phyloP scores from a whole-genome alignment of 2,797 vertebrate species.

The Artibeus lituratus region DNA sequence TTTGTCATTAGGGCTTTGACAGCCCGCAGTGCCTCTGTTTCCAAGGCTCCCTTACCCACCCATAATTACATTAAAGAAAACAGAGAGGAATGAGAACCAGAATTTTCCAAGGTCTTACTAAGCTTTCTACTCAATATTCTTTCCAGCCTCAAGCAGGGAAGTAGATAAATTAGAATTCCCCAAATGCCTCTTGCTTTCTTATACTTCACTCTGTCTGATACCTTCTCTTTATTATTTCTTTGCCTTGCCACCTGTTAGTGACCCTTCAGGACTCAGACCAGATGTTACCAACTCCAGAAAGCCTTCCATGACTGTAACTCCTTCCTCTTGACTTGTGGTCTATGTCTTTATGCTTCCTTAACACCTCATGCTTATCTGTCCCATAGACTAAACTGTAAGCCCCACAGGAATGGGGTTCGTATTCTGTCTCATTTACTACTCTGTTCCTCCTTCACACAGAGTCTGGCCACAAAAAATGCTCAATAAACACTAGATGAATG shows the following conservation, averaged over 20 bases:
- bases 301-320: background rate
- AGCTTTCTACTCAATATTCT: background rate
- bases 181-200: background rate
- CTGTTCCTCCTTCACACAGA: background rate
- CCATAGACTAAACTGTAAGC: background rate
- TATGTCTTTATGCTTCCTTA: background rate
- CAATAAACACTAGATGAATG: background rate
- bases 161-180: background rate
- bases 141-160: background rate
- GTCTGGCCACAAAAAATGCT: background rate
- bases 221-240: background rate
- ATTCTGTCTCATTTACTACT: background rate
- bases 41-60: background rate
- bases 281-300: background rate
- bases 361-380: background rate
- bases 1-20: background rate
- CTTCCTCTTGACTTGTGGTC: background rate
- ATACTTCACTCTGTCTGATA: background rate
- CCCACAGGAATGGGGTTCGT: background rate
- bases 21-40: background rate
- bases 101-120: background rate
- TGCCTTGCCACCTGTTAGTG: background rate
- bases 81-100: background rate
- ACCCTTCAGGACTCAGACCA: background rate
- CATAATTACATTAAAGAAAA: conserved; percentile 2